Evolutionary conservation across 1,140 invertebrate species (phyloP).

Genomic region (Onthophagus taurus): DNA sequence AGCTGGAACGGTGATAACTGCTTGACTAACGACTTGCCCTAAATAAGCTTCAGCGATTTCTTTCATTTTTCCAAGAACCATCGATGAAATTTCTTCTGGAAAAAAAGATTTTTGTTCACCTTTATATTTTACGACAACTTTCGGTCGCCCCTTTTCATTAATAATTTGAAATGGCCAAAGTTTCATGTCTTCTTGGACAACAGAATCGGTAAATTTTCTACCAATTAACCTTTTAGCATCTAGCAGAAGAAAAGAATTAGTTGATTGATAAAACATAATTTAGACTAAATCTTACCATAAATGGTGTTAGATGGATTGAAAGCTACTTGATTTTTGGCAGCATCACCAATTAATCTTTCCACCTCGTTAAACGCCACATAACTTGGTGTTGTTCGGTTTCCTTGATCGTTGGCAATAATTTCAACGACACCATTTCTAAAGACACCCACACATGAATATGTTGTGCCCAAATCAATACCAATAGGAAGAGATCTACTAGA

Average conservation of each 20-base stretch:
- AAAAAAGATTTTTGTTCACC: slow-evolving; percentile 47
- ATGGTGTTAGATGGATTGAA: slow-evolving; percentile 69
- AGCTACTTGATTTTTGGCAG: slow-evolving; percentile 65
- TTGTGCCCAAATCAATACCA: slow-evolving; percentile 69
- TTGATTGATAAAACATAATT: too few species aligned
- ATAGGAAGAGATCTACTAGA: too few species aligned
- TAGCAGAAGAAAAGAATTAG: slow-evolving; percentile 28
- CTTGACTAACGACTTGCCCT: slow-evolving; percentile 31
- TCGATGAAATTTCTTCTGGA: slow-evolving; percentile 65
- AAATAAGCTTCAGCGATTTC: slow-evolving; percentile 47
- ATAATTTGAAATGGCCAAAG: slow-evolving; percentile 57
- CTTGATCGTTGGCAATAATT: slow-evolving; percentile 88
- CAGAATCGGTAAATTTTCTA: slow-evolving; percentile 56
- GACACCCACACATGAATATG: slow-evolving; percentile 71
- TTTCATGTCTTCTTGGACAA: slow-evolving; percentile 53
- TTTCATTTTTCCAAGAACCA: slow-evolving; percentile 75
- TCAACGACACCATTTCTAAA: slow-evolving; percentile 80
- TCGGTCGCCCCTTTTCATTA: slow-evolving; percentile 49
- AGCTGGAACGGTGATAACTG: slow-evolving; percentile 42
- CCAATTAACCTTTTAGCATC: slow-evolving; percentile 52
- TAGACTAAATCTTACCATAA: slow-evolving; percentile 43
- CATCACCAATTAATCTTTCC: slow-evolving; percentile 79
- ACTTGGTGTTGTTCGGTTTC: slow-evolving; percentile 80
- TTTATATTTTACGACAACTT: slow-evolving; percentile 46
- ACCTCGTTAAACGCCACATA: slow-evolving; percentile 88